Base-by-base conservation (phyloP, 2,888 invertebrate species). In the Endotricha flammealis region DNA sequence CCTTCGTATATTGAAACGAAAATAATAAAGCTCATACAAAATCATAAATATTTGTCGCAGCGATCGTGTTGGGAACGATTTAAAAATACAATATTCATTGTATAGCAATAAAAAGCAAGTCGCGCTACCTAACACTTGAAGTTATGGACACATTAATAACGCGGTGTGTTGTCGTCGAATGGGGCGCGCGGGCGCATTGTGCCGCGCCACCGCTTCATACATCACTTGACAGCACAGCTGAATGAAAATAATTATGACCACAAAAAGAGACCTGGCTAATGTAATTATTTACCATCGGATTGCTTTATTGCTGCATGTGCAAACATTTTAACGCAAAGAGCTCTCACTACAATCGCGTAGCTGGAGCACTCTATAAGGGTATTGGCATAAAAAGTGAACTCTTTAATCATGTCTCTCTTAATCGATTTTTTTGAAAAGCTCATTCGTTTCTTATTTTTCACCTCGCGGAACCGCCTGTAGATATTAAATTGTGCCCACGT, bases 371-470 rank as follows among this genome's bases (percentile, higher is more conserved):
- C 54, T 56, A 50, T n/a, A n/a, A n/a, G n/a, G n/a, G n/a, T n/a
- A n/a, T 48, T 52, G 50, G 48, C 49, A 66, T 67, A 73, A 72
- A 68, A 71, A 67, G 62, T 49, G 39, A 44, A 46, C 57, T 64
- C 66, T 70, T 81, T 74, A 76, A 80, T 81, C 78, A 80, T 78
- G 76, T 75, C 74, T 64, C 46, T 59, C 71, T 71, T 80, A 80
- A 81, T 81, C 79, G 80, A 80, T 79, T 79, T 82, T n/a, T 74
- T 69, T 68, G 76, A 79, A 77, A 59, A 48, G 47, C 51, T 46
- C 51, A 64, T 57, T 57, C 59, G 54, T 49, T 62, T 64, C 64
- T 74, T 75, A 73, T 76, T 79, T 77, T 75, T 69, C 75, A 69
- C 66, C 61, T 67, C 62, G 56, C 50, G 50, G 45, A 33, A 27